These are phyloP conservation scores for Netelia inedita DNA, from an alignment of 2,888 invertebrate species.

Conservation along the genomic window DNA sequence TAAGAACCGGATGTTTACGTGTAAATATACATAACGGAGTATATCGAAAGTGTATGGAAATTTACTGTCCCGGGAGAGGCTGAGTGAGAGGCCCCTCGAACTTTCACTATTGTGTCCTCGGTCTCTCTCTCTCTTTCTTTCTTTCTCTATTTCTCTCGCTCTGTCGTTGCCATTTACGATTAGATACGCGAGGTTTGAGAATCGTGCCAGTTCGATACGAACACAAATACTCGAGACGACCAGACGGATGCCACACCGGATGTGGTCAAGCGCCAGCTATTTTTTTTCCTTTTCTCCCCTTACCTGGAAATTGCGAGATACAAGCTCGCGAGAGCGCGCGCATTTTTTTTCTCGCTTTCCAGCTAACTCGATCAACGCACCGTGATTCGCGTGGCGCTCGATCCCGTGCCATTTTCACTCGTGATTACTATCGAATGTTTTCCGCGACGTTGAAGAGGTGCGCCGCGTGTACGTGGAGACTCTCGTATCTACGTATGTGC, in stretches of 20 bases:
- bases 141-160: background rate
- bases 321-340: background rate
- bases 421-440: conserved; percentile 74
- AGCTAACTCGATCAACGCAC: conserved; percentile 42
- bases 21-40: conserved; percentile 48
- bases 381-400: conserved; percentile 53
- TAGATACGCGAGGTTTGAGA: background rate
- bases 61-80: conserved; percentile 44
- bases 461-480: conserved; percentile 36
- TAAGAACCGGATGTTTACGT: conserved; percentile 51
- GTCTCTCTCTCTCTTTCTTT: conserved; percentile 21
- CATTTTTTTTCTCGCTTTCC: conserved; percentile 32
- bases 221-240: background rate
- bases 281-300: conserved; percentile 15
- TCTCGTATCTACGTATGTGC: background rate
- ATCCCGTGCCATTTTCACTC: conserved; percentile 71
- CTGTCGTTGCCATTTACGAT: background rate
- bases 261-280: conserved; percentile 44
- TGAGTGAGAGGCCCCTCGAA: conserved; percentile 34
- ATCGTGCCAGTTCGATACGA: conserved; percentile 29
- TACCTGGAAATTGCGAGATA: conserved; percentile 1
- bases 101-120: conserved; percentile 53
- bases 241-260: conserved; percentile 62
- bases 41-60: conserved; percentile 62
- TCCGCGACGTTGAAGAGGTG: conserved; percentile 63